Evolutionary conservation across 2,888 invertebrate genomes (phyloP).

Genomic region (Plagodis dolabraria): DNA sequence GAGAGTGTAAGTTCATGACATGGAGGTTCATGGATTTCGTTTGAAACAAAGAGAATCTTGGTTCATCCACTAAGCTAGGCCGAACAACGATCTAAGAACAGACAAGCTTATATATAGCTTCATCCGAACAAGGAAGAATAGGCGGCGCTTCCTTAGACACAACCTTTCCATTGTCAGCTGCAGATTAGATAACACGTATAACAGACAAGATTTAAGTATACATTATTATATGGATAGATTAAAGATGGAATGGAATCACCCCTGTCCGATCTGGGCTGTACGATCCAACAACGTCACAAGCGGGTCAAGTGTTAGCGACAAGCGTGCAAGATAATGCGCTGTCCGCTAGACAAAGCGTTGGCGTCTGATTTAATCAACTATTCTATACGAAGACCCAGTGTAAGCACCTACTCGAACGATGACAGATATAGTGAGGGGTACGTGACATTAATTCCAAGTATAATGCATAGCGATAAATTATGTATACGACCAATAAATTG

Average conservation of each 20-base stretch:
- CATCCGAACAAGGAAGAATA: conserved; percentile 14
- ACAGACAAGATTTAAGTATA: conserved; percentile 10
- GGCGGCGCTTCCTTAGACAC: conserved; percentile 13
- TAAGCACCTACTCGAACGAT: conserved; percentile 53
- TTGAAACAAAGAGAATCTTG: conserved; percentile 23
- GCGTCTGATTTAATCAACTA: conserved; percentile 64
- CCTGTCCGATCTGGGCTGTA: conserved; percentile 45
- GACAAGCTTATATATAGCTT: conserved; percentile 1
- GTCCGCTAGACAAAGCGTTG: conserved; percentile 59
- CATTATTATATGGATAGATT: conserved; percentile 16
- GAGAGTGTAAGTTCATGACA: conserved; percentile 2
- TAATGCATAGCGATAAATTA: conserved; percentile 59
- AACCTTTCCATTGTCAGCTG: conserved; percentile 15
- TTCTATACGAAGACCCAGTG: conserved; percentile 56
- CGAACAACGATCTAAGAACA: conserved; percentile 5
- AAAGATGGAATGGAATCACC: conserved; percentile 41
- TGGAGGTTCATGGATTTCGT: conserved; percentile 10
- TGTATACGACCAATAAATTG: conserved; percentile 63
- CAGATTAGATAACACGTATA: conserved; percentile 8
- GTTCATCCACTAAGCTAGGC: conserved; percentile 7
- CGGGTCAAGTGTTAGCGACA: conserved; percentile 65
- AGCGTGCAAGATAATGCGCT: conserved; percentile 60
- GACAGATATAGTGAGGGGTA: conserved; percentile 55
- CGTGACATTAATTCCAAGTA: conserved; percentile 61
- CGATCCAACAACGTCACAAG: conserved; percentile 51